These are phyloP conservation scores for Neoaliturus tenellus DNA, from an alignment of 2,888 invertebrate genomes.

Conservation along the genomic window DNA sequence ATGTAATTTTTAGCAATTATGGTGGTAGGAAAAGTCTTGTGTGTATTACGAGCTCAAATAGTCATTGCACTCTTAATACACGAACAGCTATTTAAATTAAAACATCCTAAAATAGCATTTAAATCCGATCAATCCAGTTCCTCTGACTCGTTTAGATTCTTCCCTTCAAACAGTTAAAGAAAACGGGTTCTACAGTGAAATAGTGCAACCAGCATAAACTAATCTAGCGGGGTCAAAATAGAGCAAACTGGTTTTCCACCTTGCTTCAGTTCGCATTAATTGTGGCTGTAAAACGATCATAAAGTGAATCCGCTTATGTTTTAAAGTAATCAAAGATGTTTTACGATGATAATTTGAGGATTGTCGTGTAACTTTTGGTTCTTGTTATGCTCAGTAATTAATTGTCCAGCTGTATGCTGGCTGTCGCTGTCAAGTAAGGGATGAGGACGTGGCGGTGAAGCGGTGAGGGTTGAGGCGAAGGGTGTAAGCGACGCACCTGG, in stretches of 20 bases:
- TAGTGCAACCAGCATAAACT: constrained; percentile 7
- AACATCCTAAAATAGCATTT: no score
- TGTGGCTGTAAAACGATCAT: neutral
- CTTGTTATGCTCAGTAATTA: neutral
- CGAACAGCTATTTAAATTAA: no score
- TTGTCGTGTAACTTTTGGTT: no score
- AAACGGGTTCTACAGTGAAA: neutral
- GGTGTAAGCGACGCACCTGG: neutral
- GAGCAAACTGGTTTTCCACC: constrained; percentile 20
- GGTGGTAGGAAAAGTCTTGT: no score
- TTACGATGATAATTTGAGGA: neutral
- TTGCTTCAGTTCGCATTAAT: neutral
- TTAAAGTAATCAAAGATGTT: neutral
- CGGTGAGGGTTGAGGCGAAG: neutral
- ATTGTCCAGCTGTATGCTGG: neutral
- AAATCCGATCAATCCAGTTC: no score
- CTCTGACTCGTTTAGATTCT: no score
- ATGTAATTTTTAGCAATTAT: no score
- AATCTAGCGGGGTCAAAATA: constrained; percentile 6
- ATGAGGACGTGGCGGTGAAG: neutral
- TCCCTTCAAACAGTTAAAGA: neutral
- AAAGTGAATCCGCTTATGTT: neutral
- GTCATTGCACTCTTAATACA: no score
- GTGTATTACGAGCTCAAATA: no score
- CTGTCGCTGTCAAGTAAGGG: neutral